phyloP scores from a whole-genome alignment of 2,797 vertebrate species.

The Chanos chanos region DNA sequence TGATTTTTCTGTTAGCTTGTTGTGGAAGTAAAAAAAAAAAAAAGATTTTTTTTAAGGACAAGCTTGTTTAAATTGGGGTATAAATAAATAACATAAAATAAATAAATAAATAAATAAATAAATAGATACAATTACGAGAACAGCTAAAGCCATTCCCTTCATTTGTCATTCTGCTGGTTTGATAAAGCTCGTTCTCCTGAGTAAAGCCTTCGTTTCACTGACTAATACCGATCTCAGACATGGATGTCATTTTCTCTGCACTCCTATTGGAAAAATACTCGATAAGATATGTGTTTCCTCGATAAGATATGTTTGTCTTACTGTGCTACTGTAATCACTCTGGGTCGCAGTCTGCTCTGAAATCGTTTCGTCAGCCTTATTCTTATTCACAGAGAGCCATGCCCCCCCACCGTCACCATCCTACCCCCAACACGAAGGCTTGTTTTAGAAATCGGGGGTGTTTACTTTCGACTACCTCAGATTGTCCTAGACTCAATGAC shows the following conservation, averaged over 20 bases:
- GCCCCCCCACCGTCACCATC: background rate
- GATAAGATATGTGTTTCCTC: slow-evolving; percentile 25
- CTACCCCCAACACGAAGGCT: too few species aligned
- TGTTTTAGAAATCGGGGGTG: background rate
- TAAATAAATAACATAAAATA: too few species aligned
- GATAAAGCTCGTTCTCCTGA: too few species aligned
- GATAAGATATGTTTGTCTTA: slow-evolving; percentile 3
- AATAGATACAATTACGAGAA: too few species aligned
- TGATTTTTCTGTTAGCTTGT: slow-evolving; percentile 7
- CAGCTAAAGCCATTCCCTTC: too few species aligned
- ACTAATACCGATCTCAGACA: slow-evolving; percentile 20
- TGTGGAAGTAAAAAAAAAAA: too few species aligned
- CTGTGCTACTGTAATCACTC: background rate
- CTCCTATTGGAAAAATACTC: slow-evolving; percentile 11
- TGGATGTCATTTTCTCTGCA: slow-evolving; percentile 20
- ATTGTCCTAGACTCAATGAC: background rate
- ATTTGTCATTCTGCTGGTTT: too few species aligned
- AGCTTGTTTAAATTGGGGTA: slow-evolving; percentile 22
- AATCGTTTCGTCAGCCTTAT: background rate
- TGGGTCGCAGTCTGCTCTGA: background rate
- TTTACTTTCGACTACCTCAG: background rate
- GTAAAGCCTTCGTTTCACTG: slow-evolving; percentile 20
- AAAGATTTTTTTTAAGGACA: slow-evolving; percentile 22
- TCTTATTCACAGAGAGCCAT: background rate
- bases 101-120: too few species aligned